A percentile compares a stretch with the other conserved stretches of the same genome.
These are phyloP conservation scores for Acanthurus tractus DNA, from an alignment of 2,797 vertebrate genomes.

Conservation along the genomic window DNA sequence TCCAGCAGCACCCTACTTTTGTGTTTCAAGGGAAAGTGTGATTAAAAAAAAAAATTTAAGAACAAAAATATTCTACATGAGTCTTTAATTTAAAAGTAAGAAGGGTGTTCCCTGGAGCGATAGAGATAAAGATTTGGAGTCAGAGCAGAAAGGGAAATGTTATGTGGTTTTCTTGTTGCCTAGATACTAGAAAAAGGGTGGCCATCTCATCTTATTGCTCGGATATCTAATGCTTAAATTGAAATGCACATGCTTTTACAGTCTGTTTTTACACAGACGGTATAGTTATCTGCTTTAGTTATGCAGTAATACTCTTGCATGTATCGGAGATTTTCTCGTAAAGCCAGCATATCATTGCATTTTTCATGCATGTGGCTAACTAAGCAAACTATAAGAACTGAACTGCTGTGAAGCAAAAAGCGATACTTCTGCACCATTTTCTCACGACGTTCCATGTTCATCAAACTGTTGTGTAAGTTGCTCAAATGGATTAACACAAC, in stretches of 20 bases:
- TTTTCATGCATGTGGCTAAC: neutral
- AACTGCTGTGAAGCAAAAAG: neutral
- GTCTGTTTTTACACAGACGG: neutral
- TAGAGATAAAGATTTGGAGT: constrained; percentile 37
- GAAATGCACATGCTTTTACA: constrained; percentile 42
- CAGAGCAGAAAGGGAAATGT: constrained; percentile 39
- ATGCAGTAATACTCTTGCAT: neutral
- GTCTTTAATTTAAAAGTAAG: constrained; percentile 56
- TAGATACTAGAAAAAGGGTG: constrained; percentile 72
- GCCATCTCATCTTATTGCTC: constrained; percentile 59
- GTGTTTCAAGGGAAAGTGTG: constrained; percentile 22
- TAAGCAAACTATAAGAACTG: neutral
- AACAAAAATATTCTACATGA: neutral
- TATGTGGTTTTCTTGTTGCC: constrained; percentile 79
- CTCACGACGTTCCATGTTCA: constrained; percentile 23
- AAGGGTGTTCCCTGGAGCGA: constrained; percentile 45
- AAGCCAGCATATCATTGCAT: neutral
- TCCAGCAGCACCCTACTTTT: constrained; percentile 27
- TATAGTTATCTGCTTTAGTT: neutral
- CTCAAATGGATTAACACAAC: constrained; percentile 65
- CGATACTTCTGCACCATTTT: constrained; percentile 5
- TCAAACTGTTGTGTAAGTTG: constrained; percentile 31
- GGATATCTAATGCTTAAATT: constrained; percentile 57
- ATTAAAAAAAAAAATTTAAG: constrained; percentile 16
- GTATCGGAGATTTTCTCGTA: neutral